Evolutionary conservation across 2,888 invertebrate species (phyloP), one percentile per base, ranked within the genome.

Genomic region (Cheilosia vulpina): DNA sequence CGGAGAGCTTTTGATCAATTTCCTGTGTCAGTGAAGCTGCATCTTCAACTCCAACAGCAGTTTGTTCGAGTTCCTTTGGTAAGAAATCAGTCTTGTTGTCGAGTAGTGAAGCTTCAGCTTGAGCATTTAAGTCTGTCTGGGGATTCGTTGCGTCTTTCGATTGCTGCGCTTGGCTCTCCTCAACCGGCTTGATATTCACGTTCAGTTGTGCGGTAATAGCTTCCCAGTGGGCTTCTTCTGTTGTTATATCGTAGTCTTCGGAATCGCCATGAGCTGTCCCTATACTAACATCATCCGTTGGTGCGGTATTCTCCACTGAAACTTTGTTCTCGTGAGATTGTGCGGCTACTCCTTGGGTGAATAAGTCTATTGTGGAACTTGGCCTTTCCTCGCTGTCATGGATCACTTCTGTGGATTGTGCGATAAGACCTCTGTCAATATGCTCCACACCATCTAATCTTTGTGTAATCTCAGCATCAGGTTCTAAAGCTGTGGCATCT

Each of bases 1-100:
- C 85, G 11, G 80, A 85, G 13, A 85, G 62, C 45, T 85, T 72
- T 13, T 85, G 76, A 45, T 85, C 81, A 19, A 85, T 85, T 19
- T 85, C 85, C 4, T 77, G 17, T 50, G 85, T 81, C 47, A 85
- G 62, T 52, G 68, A 62, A 57, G 71, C 80, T 15, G 76, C 11
- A 50, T 85, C 80, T 31, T 73, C 24, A 2, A 13, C 45, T 4
- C 24, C 38, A 41, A 43, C 2, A 5, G 72, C 4, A 17, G 47
- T 50, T 4, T 19, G 19, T 58, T 73, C 19, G 43, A 27, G 50
- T 24, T 73, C 63, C 17, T 55, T 66, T 41, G 58, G 7, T 68
- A 43, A 53, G 27, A 45, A 62, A 34, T 78, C 80, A 85, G 85
- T 85, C 81, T 85, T 85, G 41, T 43, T 19, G 53, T 52, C 31